Conservation (phyloP, 2,888 invertebrate genomes). For the Lordiphosa andalusiaca region DNA sequence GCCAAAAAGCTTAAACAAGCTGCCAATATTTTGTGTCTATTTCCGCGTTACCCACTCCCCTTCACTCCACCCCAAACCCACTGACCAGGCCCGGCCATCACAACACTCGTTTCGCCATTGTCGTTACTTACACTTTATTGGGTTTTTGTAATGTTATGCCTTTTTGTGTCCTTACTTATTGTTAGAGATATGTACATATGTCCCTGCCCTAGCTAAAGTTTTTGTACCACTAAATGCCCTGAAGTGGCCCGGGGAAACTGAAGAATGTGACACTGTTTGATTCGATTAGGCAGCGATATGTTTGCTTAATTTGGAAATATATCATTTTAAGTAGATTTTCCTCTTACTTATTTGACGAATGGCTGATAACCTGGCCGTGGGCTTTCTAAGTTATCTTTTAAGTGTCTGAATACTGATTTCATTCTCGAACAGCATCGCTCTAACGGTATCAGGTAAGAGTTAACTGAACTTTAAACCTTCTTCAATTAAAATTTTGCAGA, state of each 20-base stretch:
- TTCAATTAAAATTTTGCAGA: too few species aligned
- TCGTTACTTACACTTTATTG: slow-evolving; percentile 72
- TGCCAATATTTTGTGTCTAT: slow-evolving; percentile 72
- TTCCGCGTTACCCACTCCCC: slow-evolving; percentile 34
- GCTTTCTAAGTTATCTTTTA: too few species aligned
- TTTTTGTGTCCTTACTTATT: slow-evolving; percentile 15
- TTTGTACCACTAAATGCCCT: not conserved
- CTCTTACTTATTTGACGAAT: too few species aligned
- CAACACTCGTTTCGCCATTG: slow-evolving; percentile 38
- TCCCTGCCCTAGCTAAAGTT: slow-evolving; percentile 1
- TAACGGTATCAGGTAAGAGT: too few species aligned
- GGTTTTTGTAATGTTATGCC: slow-evolving; percentile 54
- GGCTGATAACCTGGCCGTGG: too few species aligned
- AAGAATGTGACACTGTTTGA: not conserved
- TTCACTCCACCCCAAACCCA: not conserved
- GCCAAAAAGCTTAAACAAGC: slow-evolving; percentile 71
- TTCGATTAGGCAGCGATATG: too few species aligned
- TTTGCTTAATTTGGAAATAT: too few species aligned
- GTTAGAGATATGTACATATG: slow-evolving; percentile 5
- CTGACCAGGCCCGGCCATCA: not conserved
- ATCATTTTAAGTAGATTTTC: too few species aligned
- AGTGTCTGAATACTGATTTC: too few species aligned
- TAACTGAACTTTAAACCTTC: too few species aligned
- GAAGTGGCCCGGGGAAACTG: not conserved
- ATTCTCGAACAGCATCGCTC: too few species aligned